Evolutionary conservation across 1,140 invertebrate species (phyloP).

Genomic region (Aphaenogaster rudis): DNA sequence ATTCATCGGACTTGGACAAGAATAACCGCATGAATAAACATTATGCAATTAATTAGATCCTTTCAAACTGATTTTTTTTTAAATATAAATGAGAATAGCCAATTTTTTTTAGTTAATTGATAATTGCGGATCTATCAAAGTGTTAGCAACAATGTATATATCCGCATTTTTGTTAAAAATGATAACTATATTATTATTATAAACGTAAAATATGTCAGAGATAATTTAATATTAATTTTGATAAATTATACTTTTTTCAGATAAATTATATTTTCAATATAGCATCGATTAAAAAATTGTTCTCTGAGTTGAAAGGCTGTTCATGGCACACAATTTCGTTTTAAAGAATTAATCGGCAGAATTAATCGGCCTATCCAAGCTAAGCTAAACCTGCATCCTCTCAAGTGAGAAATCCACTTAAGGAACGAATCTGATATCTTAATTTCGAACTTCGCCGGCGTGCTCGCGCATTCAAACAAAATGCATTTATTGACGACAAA

Average conservation of each 20-base stretch:
- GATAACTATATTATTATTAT: background rate
- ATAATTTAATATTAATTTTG: conserved; percentile 25
- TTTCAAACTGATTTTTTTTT: background rate
- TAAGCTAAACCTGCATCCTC: conserved; percentile 49
- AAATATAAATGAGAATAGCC: too few species aligned
- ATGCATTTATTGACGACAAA: background rate
- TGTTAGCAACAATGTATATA: background rate
- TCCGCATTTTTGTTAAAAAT: background rate
- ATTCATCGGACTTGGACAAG: background rate
- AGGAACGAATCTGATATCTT: conserved; percentile 70
- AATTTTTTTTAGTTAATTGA: background rate
- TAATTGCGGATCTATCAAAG: background rate
- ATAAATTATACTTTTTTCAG: too few species aligned
- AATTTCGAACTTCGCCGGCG: conserved; percentile 61
- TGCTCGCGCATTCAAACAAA: conserved; percentile 23
- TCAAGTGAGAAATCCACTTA: conserved; percentile 63
- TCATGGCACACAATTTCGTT: conserved; percentile 27
- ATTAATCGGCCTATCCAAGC: conserved; percentile 67
- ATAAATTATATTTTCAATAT: background rate
- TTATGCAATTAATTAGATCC: background rate
- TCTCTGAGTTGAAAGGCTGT: conserved; percentile 28
- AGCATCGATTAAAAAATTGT: background rate
- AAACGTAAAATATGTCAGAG: background rate
- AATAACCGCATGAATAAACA: background rate
- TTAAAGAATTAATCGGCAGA: conserved; percentile 50